These are phyloP conservation scores for Heloderma charlesbogerti DNA, from an alignment of 2,113 vertebrate genomes.

Conservation along the genomic window DNA sequence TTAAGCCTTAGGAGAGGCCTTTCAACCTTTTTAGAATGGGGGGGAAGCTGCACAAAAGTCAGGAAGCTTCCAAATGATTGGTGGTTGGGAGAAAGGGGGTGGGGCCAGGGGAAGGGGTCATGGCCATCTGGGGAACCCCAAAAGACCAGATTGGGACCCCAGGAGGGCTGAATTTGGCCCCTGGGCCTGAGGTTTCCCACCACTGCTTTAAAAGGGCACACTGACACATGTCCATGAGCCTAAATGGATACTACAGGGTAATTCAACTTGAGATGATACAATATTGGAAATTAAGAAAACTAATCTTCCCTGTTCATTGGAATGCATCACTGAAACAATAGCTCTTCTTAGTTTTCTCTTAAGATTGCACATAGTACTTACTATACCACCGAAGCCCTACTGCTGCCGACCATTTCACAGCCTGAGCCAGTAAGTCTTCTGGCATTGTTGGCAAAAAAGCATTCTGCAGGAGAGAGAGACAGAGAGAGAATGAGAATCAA, in stretches of 20 bases:
- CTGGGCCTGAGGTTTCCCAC: too few species aligned
- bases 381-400: conserved; percentile 81
- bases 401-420: conserved; percentile 61
- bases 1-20: too few species aligned
- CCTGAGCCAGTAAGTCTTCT: conserved; percentile 85
- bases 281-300: background rate
- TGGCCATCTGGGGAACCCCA: too few species aligned
- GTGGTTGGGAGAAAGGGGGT: too few species aligned
- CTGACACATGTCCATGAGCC: background rate
- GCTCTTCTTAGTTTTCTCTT: background rate
- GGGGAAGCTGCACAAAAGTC: too few species aligned
- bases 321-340: background rate
- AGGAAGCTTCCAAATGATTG: too few species aligned
- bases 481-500: background rate
- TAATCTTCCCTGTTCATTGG: background rate
- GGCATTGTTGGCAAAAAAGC: conserved; percentile 95
- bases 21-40: too few species aligned
- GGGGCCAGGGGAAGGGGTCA: too few species aligned
- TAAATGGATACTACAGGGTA: background rate
- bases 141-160: too few species aligned
- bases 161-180: too few species aligned
- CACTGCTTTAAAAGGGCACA: background rate
- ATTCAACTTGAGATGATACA: background rate
- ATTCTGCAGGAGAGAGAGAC: conserved; percentile 66
- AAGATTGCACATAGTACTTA: conserved; percentile 78